Evolutionary conservation across 1,140 invertebrate genomes (phyloP), one percentile per base, ranked within the genome.

Genomic region (Formica selysi): DNA sequence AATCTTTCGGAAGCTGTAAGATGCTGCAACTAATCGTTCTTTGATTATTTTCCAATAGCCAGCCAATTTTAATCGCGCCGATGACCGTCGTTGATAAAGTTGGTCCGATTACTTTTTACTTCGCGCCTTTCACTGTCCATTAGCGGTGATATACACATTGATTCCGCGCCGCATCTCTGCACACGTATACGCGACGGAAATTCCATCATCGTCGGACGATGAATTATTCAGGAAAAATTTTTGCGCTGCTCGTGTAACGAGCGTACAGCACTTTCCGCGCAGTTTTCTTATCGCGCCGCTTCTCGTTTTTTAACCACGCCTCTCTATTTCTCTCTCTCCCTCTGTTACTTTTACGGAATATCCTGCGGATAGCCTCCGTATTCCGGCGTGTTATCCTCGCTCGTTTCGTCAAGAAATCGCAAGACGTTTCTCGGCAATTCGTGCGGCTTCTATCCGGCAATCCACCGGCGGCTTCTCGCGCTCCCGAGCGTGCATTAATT

Each of bases 401-500:
- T 89, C 80, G 79, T 90, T 87, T 85, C 48, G 86, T 76, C 86
- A 80, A 89, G 88, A 90, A 90, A 90, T 90, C 79, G 87, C 78
- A 32, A 57, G 44, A 73, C 67, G 68, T 57, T 54, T 73, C 76
- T 54, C 29, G 59, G 67, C 48, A 26, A 51, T n/a, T 54, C 54
- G 78, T 51, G 67, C 48, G 44, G 65, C 64, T 67, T 64, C 85
- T 76, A 87, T 87, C 65, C 81, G 57, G 85, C 85, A 85, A 89
- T 90, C 71, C 68, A 51, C 78, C 83, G 73, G 13, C 71, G 11
- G 54, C 41, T 64, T 64, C 51, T 61, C 32, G 41, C 38, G 44
- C 44, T 64, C 41, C 54, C 73, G 26, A 61, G 48, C 26, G 59
- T 26, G 16, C 88, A 62, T 90, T 90, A 87, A 90, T 90, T 90